Evolutionary conservation across 2,888 invertebrate species (phyloP), one percentile per base, ranked within the genome.

Genomic region (Acanthoscelides obtectus): DNA sequence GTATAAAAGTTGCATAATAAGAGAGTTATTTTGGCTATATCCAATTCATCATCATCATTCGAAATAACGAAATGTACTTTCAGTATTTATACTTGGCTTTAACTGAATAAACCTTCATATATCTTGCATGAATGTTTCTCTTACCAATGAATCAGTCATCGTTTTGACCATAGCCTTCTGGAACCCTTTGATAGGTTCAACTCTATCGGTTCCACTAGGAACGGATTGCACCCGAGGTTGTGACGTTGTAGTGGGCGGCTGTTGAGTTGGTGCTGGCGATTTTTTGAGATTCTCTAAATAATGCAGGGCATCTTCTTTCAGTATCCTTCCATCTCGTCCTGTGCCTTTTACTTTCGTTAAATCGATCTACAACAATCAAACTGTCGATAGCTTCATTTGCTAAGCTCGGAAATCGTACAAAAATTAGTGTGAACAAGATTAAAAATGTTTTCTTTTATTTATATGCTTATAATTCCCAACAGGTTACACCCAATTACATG

Each of bases 101-200:
- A n/a, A n/a, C n/a, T n/a, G n/a, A n/a, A n/a, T n/a, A n/a, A n/a
- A n/a, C n/a, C n/a, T n/a, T n/a, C n/a, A n/a, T n/a, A n/a, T n/a
- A n/a, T n/a, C n/a, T n/a, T n/a, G n/a, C n/a, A 5, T 25, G 25
- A 25, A 25, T 25, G 6, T 25, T 5, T 5, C 6, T 66, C 72
- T 87, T 85, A 92, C 92, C 88, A 95, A 88, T 12, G 97, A 91
- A 81, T 90, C 92, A 0, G 94, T 93, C 99, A 99, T 99, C 0
- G 96, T 92, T 86, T 95, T 98, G 72, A 96, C 91, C 99, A 99
- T 99, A 1, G 94, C 94, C 85, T 93, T 96, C 22, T 90, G 90
- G 80, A 97, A 94, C 21, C 96, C 96, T 80, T 91, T 92, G 8
- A 97, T 88, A 4, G 91, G 89, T 72, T 93, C 91, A 0, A 88